phyloP scores from a whole-genome alignment of 2,797 vertebrate species.

The Liparis tanakae region DNA sequence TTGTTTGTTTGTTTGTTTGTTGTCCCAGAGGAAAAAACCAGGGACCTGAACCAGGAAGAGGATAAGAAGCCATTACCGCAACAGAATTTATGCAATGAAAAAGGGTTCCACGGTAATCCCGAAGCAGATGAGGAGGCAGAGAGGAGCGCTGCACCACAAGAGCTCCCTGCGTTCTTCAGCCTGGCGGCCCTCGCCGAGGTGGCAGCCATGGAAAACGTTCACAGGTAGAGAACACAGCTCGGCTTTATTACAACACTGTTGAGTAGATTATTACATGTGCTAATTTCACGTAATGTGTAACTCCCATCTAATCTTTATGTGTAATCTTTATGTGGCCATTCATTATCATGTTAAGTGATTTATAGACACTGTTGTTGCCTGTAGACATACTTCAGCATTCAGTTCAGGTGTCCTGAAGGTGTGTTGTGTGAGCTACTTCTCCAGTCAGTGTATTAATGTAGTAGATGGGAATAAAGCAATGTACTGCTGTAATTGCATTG shows the following conservation, averaged over 20 bases:
- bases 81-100: slow-evolving; percentile 88
- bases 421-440: neutral
- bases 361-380: neutral
- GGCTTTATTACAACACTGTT: neutral
- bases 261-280: neutral
- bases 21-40: slow-evolving; percentile 88
- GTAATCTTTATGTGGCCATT: neutral
- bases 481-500: neutral
- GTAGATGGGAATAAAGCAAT: too few relatives aligned
- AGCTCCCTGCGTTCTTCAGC: slow-evolving; percentile 93
- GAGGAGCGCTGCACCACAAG: slow-evolving; percentile 82
- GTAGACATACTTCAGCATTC: neutral
- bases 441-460: too few relatives aligned
- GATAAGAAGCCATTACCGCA: slow-evolving; percentile 87
- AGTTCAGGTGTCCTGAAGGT: neutral
- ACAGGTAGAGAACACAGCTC: slow-evolving; percentile 83
- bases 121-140: slow-evolving; percentile 82
- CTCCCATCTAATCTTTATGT: neutral
- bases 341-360: neutral
- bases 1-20: neutral
- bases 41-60: slow-evolving; percentile 88
- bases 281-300: neutral
- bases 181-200: slow-evolving; percentile 97
- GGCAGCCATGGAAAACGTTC: slow-evolving; percentile 98
- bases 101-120: slow-evolving; percentile 81